phyloP scores from a whole-genome alignment of 2,888 invertebrate species.

The Spilosoma lubricipeda region DNA sequence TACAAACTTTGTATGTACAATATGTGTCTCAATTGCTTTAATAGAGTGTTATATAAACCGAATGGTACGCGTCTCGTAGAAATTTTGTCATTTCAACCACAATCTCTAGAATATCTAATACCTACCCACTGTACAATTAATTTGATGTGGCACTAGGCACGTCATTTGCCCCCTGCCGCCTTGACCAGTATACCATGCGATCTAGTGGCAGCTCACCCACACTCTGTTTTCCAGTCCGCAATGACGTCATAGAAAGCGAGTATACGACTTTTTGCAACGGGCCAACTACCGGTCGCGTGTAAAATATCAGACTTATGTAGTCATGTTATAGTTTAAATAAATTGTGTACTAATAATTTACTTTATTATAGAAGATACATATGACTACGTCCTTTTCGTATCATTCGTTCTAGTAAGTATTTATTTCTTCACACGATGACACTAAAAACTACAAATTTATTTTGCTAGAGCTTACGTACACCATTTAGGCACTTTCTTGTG shows the following conservation, averaged over 20 bases:
- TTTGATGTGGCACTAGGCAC: background rate
- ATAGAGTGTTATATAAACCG: background rate
- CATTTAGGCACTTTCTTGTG: slow-evolving; percentile 25
- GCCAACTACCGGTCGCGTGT: slow-evolving; percentile 8
- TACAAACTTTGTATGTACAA: background rate
- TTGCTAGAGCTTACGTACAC: slow-evolving; percentile 21
- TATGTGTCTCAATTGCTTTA: background rate
- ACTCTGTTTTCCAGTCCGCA: slow-evolving; percentile 1
- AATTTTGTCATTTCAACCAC: background rate
- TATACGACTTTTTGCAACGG: slow-evolving; percentile 22
- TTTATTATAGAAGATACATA: slow-evolving; percentile 33
- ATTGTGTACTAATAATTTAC: slow-evolving; percentile 44
- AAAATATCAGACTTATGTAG: slow-evolving; percentile 18
- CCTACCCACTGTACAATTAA: background rate
- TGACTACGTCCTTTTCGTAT: slow-evolving; percentile 21
- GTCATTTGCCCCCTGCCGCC: slow-evolving; percentile 7
- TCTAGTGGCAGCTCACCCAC: background rate
- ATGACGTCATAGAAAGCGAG: slow-evolving; percentile 32
- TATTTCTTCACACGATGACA: slow-evolving; percentile 37
- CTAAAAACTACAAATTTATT: slow-evolving; percentile 18
- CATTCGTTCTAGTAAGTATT: slow-evolving; percentile 27
- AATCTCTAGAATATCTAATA: background rate
- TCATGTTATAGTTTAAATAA: slow-evolving; percentile 20
- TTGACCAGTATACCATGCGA: background rate
- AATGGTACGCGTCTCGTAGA: background rate